Evolutionary conservation across 2,797 vertebrate genomes (phyloP), one percentile per base, ranked within the genome.

Genomic region (Numenius phaeopus): DNA sequence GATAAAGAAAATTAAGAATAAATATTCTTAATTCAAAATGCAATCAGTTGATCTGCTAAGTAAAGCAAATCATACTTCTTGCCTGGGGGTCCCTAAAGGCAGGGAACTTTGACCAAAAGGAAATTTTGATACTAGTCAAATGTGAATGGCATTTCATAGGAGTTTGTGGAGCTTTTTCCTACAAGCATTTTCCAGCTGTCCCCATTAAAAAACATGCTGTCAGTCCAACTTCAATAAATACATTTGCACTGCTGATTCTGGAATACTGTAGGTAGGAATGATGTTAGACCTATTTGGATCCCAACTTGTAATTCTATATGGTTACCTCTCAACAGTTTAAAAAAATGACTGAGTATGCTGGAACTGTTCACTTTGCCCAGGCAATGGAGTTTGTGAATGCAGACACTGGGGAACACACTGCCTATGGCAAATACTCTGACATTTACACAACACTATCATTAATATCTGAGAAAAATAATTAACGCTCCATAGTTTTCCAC

Each of bases 21-120:
- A 87, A 90, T 94, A 84, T 82, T 93, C 82, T 91, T 62, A 62
- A 91, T 85, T 94, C 79, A 91, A 93, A 91, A 93, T 61, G 24
- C 70, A 93, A 87, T 94, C 84, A 39, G 65, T 59, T 70, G 76
- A 92, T 89, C 71, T 73, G 75, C 39, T 94, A 90, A 91, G 71
- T 59, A 92, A 96, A 94, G 66, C 29, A 67, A 81, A 72, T 67
- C 65, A 11, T 17, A 61, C 21, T 84, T 89, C 54, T 80, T 10
- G 3, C 40, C 70, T 62, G n/a, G 26, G n/a, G 71, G 79, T 39
- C 44, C 69, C 77, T 87, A 44, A 89, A 88, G 75, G 17, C 29
- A 92, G 29, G 55, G 61, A 92, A 89, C 46, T 71, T 84, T 42
- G 52, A 57, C 29, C n/a, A 37, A 69, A 71, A 92, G 37, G 84